These are phyloP conservation scores for Lasioglossum marginatum DNA, from an alignment of 2,888 invertebrate species.

Conservation along the genomic window DNA sequence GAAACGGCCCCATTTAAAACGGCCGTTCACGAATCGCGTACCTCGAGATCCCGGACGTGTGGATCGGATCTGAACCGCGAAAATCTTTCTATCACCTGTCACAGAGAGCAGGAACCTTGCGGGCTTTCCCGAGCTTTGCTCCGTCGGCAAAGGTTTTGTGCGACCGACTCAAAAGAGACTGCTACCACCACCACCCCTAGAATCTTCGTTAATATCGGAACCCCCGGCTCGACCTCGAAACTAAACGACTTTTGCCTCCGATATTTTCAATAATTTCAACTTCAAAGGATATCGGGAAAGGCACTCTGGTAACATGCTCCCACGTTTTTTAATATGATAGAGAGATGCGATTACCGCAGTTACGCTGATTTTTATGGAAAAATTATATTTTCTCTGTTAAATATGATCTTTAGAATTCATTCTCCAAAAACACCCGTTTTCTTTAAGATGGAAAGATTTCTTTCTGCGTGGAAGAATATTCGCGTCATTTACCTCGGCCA, in stretches of 20 bases:
- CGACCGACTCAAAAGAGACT: constrained; percentile 6
- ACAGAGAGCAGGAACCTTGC: neutral
- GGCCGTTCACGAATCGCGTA: constrained; percentile 30
- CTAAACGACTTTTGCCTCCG: neutral
- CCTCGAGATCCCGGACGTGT: neutral
- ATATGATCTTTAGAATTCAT: no score
- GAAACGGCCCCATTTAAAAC: constrained; percentile 37
- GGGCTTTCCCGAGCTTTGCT: constrained; percentile 22
- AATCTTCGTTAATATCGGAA: constrained; percentile 37
- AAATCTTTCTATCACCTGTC: constrained; percentile 37
- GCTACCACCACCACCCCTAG: neutral
- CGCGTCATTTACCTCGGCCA: neutral
- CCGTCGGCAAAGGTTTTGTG: constrained; percentile 12
- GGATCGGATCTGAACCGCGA: constrained; percentile 40
- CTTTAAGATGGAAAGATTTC: constrained; percentile 16
- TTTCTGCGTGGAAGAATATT: neutral
- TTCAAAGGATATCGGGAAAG: neutral
- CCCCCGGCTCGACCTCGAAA: neutral
- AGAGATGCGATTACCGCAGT: neutral
- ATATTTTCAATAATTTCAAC: constrained; percentile 35
- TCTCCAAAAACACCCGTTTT: no score
- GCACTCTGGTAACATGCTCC: neutral
- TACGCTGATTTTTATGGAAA: neutral
- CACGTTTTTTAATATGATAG: neutral
- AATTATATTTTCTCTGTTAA: no score